Conservation (phyloP, 2,797 vertebrate species). For the Sitta carolinensis region DNA sequence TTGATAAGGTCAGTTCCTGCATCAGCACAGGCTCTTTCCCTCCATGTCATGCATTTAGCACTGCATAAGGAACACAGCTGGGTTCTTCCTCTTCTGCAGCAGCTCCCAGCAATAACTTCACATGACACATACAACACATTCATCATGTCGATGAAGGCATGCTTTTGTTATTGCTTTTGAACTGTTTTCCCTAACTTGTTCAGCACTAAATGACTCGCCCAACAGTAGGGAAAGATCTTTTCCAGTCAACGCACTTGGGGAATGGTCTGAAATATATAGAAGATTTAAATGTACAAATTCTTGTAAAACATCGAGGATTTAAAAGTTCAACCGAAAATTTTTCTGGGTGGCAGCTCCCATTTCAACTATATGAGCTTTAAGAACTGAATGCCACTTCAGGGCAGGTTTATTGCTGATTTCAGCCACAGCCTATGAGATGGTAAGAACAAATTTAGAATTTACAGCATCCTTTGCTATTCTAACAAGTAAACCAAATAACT, state of each 20-base stretch:
- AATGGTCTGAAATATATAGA: accelerated
- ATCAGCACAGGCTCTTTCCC: not conserved
- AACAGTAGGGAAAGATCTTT: not conserved
- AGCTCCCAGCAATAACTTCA: not conserved
- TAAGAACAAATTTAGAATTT: not conserved
- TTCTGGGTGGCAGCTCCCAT: not conserved
- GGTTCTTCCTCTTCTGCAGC: not conserved
- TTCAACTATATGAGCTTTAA: not conserved
- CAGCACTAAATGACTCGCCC: not conserved
- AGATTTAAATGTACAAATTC: not conserved
- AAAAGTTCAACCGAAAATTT: not conserved
- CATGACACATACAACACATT: not conserved
- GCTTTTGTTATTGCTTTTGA: not conserved
- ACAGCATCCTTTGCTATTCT: not conserved
- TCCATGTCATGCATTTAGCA: not conserved
- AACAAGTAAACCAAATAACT: not conserved
- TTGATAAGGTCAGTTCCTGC: not conserved
- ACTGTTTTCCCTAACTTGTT: not conserved
- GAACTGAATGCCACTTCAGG: not conserved
- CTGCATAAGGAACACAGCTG: not conserved
- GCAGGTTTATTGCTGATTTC: not conserved
- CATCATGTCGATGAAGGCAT: not conserved
- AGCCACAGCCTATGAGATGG: not conserved
- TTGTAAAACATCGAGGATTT: not conserved
- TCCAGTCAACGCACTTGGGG: not conserved